Evolutionary conservation across 2,888 invertebrate species (phyloP), one percentile per base, ranked within the genome.

Genomic region (Agonum fuliginosum): DNA sequence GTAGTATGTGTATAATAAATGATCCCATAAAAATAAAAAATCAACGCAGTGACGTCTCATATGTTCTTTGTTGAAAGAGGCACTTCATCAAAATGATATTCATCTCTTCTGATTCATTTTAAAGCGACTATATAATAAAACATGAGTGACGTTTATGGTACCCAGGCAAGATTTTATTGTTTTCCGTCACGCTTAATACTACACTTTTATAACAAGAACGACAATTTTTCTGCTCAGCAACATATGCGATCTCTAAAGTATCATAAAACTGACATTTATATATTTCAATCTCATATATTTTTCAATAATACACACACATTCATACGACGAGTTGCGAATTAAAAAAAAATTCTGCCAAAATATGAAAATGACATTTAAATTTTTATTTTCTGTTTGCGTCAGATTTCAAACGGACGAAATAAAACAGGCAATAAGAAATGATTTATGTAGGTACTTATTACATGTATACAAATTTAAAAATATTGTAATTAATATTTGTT

Each of bases 41-140:
- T 58, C 58, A 27, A 5, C 58, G 30, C 19, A 4, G n/a, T 58
- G 54, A 58, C 54, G 54, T 58, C 27, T 27, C 54, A 58, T 19
- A 72, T 54, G 43, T 51, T 30, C 72, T 72, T 72, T 72, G 72
- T 72, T 72, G 27, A 34, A 34, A 37, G 54, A 30, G 22, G 51
- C 37, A 72, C 72, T 72, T 51, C 30, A 72, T 72, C 72, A 72
- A 51, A 72, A 34, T 27, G 72, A 72, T 72, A 72, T 30, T 48
- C 72, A 72, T 72, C 72, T 30, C 8, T 51, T 34, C 54, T 72
- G 72, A 54, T 72, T 72, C 37, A 72, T 72, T 72, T 51, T 22
- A 54, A 34, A 37, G 22, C 51, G 54, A 19, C 12, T 69, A 43
- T 43, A 69, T 69, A 43, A 43, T 43, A 69, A 43, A 69, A 41